phyloP scores from a whole-genome alignment of 2,888 invertebrate genomes.

The Sisyra terminalis region DNA sequence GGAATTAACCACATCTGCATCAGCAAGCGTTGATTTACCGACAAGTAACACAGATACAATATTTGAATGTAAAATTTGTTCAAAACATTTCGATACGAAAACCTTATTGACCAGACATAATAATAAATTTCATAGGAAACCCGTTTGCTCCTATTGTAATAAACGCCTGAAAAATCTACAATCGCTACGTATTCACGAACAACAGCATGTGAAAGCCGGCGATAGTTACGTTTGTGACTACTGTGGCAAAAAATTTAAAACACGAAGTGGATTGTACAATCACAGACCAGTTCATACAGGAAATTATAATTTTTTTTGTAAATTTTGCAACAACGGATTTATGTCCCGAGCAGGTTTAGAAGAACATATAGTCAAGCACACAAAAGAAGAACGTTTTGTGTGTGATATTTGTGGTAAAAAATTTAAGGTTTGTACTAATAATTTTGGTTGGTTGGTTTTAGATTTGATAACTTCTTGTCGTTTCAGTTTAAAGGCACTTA shows the following conservation, averaged over 20 bases:
- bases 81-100: not conserved
- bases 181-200: slow-evolving; percentile 2
- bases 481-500: slow-evolving; percentile 5
- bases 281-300: slow-evolving; percentile 4
- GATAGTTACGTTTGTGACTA: not conserved
- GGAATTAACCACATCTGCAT: too few relatives aligned
- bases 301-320: slow-evolving; percentile 5
- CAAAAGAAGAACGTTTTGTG: slow-evolving; percentile 2
- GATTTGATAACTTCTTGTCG: too few relatives aligned
- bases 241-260: slow-evolving; percentile 5
- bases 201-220: not conserved
- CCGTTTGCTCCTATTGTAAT: slow-evolving; percentile 1
- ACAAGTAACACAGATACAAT: not conserved
- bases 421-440: slow-evolving; percentile 4
- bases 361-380: slow-evolving; percentile 2
- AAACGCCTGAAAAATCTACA: slow-evolving; percentile 2
- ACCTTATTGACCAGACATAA: slow-evolving; percentile 1
- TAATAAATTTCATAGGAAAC: not conserved
- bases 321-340: slow-evolving; percentile 3
- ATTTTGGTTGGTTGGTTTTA: too few relatives aligned
- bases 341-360: not conserved
- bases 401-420: slow-evolving; percentile 7
- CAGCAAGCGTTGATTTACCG: too few relatives aligned
- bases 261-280: slow-evolving; percentile 1
- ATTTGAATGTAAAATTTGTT: slow-evolving; percentile 2